Evolutionary conservation across 2,113 vertebrate genomes (phyloP).

Genomic region (Pipa parva): DNA sequence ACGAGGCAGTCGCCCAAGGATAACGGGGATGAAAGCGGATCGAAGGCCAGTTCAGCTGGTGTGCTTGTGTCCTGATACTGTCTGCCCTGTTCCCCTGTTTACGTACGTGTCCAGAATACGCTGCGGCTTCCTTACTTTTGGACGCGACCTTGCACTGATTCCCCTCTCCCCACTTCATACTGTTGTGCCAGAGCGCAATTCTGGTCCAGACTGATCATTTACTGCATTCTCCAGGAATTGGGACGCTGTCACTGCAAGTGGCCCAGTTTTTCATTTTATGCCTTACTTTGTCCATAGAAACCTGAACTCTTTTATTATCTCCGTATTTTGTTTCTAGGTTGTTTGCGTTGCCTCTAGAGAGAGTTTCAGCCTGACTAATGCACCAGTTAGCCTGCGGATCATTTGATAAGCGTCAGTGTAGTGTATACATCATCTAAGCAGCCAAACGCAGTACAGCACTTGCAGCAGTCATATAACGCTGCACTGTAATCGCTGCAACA

Average conservation of each 20-base stretch:
- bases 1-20: constrained; percentile 66
- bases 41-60: constrained; percentile 68
- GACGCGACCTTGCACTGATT: neutral
- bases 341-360: too few relatives aligned
- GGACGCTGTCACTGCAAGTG: too few relatives aligned
- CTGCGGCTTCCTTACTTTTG: neutral
- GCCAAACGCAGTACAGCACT: too few relatives aligned
- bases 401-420: too few relatives aligned
- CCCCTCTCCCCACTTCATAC: neutral
- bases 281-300: too few relatives aligned
- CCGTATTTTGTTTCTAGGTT: too few relatives aligned
- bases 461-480: too few relatives aligned
- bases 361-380: too few relatives aligned
- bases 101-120: neutral
- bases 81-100: neutral
- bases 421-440: too few relatives aligned
- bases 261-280: neutral
- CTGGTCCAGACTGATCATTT: neutral
- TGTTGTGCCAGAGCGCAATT: neutral
- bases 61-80: constrained; percentile 83
- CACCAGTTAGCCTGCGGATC: too few relatives aligned
- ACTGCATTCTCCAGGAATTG: neutral
- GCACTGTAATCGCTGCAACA: too few relatives aligned
- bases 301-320: too few relatives aligned
- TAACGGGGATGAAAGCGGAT: constrained; percentile 62